Conservation (phyloP, 2,797 vertebrate genomes). For the Sandelia bainsii region DNA sequence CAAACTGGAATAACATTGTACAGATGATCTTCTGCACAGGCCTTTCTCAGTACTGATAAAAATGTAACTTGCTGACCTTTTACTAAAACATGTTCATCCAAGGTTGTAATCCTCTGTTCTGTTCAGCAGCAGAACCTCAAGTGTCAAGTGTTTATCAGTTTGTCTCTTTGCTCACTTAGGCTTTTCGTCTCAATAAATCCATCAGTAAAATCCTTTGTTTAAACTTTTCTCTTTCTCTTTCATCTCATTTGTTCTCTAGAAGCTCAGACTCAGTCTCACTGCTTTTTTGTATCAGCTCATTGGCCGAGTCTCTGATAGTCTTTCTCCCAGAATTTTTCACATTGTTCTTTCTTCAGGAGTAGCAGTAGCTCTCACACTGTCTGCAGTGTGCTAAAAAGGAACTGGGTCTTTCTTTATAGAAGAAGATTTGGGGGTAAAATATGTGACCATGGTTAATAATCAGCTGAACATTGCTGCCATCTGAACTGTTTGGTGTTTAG, state of each 20-base stretch:
- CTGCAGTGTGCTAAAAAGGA: not conserved
- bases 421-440: slow-evolving; percentile 3
- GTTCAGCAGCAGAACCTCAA: not conserved
- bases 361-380: slow-evolving; percentile 15
- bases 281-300: slow-evolving; percentile 51
- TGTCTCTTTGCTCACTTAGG: slow-evolving; percentile 27
- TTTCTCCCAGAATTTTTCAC: slow-evolving; percentile 58
- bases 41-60: not conserved
- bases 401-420: not conserved
- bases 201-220: slow-evolving; percentile 41
- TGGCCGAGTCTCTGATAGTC: slow-evolving; percentile 54
- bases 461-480: not conserved
- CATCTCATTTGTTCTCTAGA: slow-evolving; percentile 48
- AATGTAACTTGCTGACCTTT: slow-evolving; percentile 29
- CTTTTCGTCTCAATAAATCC: slow-evolving; percentile 40
- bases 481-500: slow-evolving; percentile 30
- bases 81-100: slow-evolving; percentile 2
- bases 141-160: slow-evolving; percentile 36
- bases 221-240: slow-evolving; percentile 53
- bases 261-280: slow-evolving; percentile 45
- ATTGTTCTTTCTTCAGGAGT: slow-evolving; percentile 38
- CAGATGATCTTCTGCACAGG: not conserved
- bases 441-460: not conserved
- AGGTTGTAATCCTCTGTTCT: slow-evolving; percentile 4
- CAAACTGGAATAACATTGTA: not conserved